phyloP scores from a whole-genome alignment of 2,888 invertebrate genomes.

The Tetragonula carbonaria region DNA sequence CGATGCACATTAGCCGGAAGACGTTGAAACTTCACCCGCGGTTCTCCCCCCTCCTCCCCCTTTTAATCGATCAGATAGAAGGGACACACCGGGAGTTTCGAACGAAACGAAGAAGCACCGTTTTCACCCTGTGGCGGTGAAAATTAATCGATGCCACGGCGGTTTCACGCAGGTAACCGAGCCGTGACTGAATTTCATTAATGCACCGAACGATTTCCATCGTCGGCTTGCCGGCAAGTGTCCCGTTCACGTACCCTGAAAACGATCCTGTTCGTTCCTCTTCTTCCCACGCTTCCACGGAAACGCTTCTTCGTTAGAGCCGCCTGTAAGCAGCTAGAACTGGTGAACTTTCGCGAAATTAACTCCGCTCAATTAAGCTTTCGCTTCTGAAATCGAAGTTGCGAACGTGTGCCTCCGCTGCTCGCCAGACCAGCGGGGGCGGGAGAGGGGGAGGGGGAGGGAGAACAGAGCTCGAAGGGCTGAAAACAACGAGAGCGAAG shows the following conservation, averaged over 20 bases:
- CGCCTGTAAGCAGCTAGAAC: slow-evolving; percentile 44
- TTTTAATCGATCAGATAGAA: slow-evolving; percentile 31
- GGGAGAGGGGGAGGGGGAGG: slow-evolving; percentile 27
- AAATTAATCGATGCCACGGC: slow-evolving; percentile 65
- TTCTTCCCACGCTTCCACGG: slow-evolving; percentile 13
- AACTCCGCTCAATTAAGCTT: slow-evolving; percentile 80
- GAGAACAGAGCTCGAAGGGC: background rate
- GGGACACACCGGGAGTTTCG: slow-evolving; percentile 31
- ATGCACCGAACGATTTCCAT: slow-evolving; percentile 68
- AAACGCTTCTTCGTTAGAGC: slow-evolving; percentile 23
- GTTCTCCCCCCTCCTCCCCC: background rate
- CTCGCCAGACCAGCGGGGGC: slow-evolving; percentile 61
- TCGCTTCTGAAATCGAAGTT: slow-evolving; percentile 75
- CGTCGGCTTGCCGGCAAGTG: background rate
- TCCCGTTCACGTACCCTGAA: slow-evolving; percentile 7
- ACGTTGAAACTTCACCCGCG: slow-evolving; percentile 23
- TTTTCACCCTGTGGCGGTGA: slow-evolving; percentile 4
- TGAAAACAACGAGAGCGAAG: slow-evolving; percentile 25
- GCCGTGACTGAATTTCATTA: slow-evolving; percentile 71
- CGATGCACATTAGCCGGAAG: background rate
- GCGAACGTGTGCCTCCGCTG: slow-evolving; percentile 59
- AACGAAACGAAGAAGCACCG: slow-evolving; percentile 40
- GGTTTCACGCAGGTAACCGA: slow-evolving; percentile 63
- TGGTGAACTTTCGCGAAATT: slow-evolving; percentile 78
- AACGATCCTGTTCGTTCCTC: slow-evolving; percentile 41